Percentiles rank a stretch among this genome's conserved stretches.
These are phyloP conservation scores for Rhinopithecus roxellana DNA, from an alignment of 2,113 vertebrate species.

Conservation along the genomic window DNA sequence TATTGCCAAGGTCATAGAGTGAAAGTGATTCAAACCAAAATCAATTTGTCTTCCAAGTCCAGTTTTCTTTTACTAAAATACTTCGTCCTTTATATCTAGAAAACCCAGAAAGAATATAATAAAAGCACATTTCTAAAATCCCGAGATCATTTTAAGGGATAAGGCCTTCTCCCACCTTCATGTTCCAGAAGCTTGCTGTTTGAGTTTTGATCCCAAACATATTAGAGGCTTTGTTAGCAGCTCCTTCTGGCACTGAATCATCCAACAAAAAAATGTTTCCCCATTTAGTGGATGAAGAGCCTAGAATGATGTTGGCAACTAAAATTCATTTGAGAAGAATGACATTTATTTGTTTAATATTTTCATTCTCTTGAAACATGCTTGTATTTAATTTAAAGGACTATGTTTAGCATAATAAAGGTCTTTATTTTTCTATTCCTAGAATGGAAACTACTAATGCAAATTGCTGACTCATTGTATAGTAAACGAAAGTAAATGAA, in stretches of 20 bases:
- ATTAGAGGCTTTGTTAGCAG: conserved; percentile 52
- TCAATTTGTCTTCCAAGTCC: conserved; percentile 49
- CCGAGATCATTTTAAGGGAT: conserved; percentile 55
- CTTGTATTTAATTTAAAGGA: background rate
- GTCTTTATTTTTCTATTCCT: background rate
- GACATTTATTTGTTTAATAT: background rate
- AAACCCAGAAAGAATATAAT: conserved; percentile 22
- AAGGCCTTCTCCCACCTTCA: conserved; percentile 11
- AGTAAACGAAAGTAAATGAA: background rate
- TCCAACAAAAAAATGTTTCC: background rate
- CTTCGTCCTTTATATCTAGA: conserved; percentile 26
- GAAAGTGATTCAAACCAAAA: conserved; percentile 40
- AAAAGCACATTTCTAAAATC: conserved; percentile 53
- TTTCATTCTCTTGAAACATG: background rate
- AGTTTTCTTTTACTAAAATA: conserved; percentile 38
- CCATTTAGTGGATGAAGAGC: background rate
- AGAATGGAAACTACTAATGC: background rate
- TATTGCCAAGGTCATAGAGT: conserved; percentile 62
- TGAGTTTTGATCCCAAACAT: conserved; percentile 38
- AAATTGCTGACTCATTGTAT: background rate
- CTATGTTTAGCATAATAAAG: background rate
- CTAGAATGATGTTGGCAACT: background rate
- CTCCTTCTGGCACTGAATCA: background rate
- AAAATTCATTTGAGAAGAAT: background rate
- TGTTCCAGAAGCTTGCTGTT: conserved; percentile 20